A percentile compares a stretch with the other conserved stretches of the same genome.
Evolutionary conservation across 2,797 vertebrate species (phyloP).

Genomic region (Emydoidea blandingii): DNA sequence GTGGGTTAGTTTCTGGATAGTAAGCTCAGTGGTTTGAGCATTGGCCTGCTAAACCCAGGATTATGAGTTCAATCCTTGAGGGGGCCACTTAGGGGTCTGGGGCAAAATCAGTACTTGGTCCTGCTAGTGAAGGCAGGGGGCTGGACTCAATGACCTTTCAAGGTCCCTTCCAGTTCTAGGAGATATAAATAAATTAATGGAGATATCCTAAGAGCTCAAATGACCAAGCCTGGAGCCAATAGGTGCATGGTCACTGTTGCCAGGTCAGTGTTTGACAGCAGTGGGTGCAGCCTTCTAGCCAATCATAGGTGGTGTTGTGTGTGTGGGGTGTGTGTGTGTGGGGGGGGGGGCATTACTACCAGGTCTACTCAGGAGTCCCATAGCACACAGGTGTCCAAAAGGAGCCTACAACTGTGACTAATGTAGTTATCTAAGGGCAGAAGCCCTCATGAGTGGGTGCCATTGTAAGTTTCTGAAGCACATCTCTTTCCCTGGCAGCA

Average conservation of each 20-base stretch:
- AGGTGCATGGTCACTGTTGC: not conserved
- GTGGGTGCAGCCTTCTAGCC: rapidly evolving
- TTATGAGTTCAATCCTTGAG: no score
- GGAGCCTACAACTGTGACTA: not conserved
- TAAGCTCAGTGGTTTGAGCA: no score
- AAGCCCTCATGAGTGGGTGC: not conserved
- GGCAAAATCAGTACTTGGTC: no score
- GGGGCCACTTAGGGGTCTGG: no score
- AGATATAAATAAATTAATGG: no score
- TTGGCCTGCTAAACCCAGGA: no score
- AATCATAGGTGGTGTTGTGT: not conserved
- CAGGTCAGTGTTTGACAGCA: not conserved
- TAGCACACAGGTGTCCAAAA: not conserved
- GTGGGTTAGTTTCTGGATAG: not conserved
- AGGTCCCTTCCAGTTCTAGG: no score
- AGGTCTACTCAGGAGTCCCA: not conserved
- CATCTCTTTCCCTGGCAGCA: not conserved
- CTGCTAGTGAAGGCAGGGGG: no score
- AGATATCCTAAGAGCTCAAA: not conserved
- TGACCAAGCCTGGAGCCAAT: not conserved
- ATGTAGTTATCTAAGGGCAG: not conserved
- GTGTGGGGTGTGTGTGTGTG: no score
- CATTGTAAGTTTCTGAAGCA: not conserved
- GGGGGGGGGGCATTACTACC: not conserved
- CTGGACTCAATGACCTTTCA: no score